Base-by-base conservation (phyloP, 2,888 invertebrate genomes). In the Prosapia bicincta region DNA sequence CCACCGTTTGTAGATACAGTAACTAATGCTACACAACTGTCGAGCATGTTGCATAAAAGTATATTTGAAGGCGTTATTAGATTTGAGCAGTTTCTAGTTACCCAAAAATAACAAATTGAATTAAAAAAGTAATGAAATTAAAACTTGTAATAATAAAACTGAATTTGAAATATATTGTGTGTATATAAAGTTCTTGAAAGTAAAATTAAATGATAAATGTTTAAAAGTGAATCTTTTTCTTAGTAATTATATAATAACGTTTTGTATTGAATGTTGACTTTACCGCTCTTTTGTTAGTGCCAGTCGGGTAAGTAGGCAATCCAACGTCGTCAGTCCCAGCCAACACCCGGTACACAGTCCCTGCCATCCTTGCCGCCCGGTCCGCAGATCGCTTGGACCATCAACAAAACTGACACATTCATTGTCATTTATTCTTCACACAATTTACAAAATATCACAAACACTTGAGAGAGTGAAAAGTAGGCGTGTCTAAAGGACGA, bases 301-400 rank as follows among this genome's bases (percentile, higher is more conserved):
- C 89, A 86, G 84, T 91, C 90, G 84, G 90, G 89, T 84, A 91
- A 86, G 82, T 90, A 66, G 79, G 79, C 30, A 91, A 87, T 87
- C 90, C 91, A 83, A 91, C 88, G 84, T 90, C 90, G 88, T 93
- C 92, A 80, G 93, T 93, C 84, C 90, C 90, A 82, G 93, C 92
- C 83, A 93, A 90, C 86, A 93, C 90, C 79, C 93, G 90, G 88
- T 92, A 92, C 83, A 92, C 91, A 83, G 91, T 90, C 83, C 93
- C 93, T 79, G 92, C 92, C 82, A 93, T 91, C 85, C 93, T 89
- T 83, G 93, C 93, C 87, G 92, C 90, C 85, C 91, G 90, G 88
- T 92, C 93, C 84, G 93, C 92, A 83, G 92, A 91, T 85, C 90
- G 90, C 93, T 93, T 86, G 54, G 75, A 74, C 69, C 74, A 74